phyloP scores from a whole-genome alignment of 92 coral and sea anemone genomes.

The Palythoa grandis region DNA sequence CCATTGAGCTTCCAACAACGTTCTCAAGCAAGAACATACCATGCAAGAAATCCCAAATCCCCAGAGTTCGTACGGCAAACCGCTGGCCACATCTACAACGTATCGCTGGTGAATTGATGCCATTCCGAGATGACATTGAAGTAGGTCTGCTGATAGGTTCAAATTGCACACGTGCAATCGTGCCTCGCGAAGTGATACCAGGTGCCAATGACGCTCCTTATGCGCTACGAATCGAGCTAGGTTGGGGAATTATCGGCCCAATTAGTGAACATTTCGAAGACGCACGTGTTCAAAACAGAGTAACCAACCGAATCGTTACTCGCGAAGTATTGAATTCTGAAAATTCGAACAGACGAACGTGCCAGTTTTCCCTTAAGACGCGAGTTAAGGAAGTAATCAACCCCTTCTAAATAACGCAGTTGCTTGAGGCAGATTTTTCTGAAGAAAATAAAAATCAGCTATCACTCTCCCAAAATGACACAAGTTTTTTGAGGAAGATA shows the following conservation, averaged over 20 bases:
- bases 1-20: slow-evolving; percentile 54
- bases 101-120: slow-evolving; percentile 46
- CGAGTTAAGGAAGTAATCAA: slow-evolving; percentile 56
- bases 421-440: slow-evolving; percentile 60
- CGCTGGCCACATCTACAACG: too few relatives aligned
- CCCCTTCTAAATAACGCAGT: slow-evolving; percentile 35
- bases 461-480: slow-evolving; percentile 54
- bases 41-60: slow-evolving; percentile 53
- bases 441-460: slow-evolving; percentile 1
- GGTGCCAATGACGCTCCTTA: slow-evolving; percentile 60
- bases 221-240: slow-evolving; percentile 62
- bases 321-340: slow-evolving; percentile 32
- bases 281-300: neutral
- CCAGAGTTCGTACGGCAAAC: slow-evolving; percentile 33
- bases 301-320: slow-evolving; percentile 19
- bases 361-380: slow-evolving; percentile 42
- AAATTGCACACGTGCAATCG: slow-evolving; percentile 64
- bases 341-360: slow-evolving; percentile 13
- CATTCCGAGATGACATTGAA: slow-evolving; percentile 51
- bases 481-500: slow-evolving; percentile 44
- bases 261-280: slow-evolving; percentile 3
- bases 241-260: slow-evolving; percentile 73
- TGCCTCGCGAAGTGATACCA: slow-evolving; percentile 69
- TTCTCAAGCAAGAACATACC: slow-evolving; percentile 46
- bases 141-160: slow-evolving; percentile 68